Percentiles rank a stretch among this genome's conserved stretches.
Conservation (phyloP, 2,113 vertebrate genomes). For the Drymodes brunneopygia region DNA sequence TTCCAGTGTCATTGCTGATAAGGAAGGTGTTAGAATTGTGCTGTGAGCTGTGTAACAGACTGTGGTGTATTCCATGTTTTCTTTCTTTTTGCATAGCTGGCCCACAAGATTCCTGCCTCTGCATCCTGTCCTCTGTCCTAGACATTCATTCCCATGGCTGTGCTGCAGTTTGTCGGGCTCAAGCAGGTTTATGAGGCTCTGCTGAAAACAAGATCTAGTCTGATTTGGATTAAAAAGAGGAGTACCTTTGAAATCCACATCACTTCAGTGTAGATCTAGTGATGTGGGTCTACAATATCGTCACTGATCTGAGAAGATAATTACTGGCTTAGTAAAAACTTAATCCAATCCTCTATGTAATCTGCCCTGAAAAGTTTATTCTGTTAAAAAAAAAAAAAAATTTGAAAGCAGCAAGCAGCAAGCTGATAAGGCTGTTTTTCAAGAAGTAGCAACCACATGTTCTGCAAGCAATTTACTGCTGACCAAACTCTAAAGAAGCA, state of each 20-base stretch:
- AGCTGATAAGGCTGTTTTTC: neutral
- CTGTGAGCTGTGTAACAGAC: neutral
- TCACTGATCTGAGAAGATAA: neutral
- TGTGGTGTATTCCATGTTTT: fast-evolving
- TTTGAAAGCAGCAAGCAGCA: neutral
- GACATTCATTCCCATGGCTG: neutral
- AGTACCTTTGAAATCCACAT: neutral
- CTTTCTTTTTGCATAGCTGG: neutral
- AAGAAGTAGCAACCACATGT: neutral
- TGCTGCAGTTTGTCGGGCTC: neutral
- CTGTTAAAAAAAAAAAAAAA: neutral
- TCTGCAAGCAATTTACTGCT: neutral
- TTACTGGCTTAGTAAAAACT: neutral
- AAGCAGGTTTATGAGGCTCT: neutral
- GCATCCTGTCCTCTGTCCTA: neutral
- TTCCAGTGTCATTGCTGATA: neutral
- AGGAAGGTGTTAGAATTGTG: neutral
- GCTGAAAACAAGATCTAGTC: neutral
- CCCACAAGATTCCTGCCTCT: neutral
- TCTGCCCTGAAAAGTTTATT: neutral
- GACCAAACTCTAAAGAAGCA: neutral
- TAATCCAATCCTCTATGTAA: neutral
- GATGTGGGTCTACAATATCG: neutral
- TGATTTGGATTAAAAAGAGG: neutral
- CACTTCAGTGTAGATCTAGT: neutral